phyloP scores from a whole-genome alignment of 35 echinoderm and acorn worm species.

The Lytechinus variegatus region DNA sequence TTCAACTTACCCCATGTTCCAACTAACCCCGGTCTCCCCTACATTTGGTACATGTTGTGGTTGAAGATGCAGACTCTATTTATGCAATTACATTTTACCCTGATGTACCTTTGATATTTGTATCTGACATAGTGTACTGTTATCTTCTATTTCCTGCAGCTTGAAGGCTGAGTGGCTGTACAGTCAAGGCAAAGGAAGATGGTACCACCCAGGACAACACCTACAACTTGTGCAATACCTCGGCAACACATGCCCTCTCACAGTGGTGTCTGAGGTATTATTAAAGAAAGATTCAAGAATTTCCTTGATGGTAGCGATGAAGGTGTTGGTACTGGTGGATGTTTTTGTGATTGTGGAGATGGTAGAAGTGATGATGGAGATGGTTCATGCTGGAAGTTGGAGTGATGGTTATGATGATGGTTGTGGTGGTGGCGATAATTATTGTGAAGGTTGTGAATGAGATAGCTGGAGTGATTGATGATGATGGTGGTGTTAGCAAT shows the following conservation, averaged over 20 bases:
- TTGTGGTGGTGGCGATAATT: neutral
- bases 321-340: neutral
- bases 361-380: too few relatives aligned
- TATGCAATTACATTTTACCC: too few relatives aligned
- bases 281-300: neutral
- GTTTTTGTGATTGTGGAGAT: neutral
- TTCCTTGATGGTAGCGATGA: neutral
- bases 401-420: neutral
- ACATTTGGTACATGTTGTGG: too few relatives aligned
- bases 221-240: conserved; percentile 81
- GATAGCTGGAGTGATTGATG: too few relatives aligned
- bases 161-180: conserved; percentile 98
- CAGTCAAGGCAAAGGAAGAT: conserved; percentile 93
- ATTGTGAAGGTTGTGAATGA: too few relatives aligned
- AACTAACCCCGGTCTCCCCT: too few relatives aligned
- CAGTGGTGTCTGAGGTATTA: conserved; percentile 88
- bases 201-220: conserved; percentile 92
- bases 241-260: conserved; percentile 85
- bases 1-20: too few relatives aligned
- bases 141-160: conserved; percentile 28
- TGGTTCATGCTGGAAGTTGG: neutral
- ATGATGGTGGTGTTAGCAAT: neutral
- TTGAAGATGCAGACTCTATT: too few relatives aligned
- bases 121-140: too few relatives aligned
- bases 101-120: too few relatives aligned